Base-by-base conservation (phyloP, 2,888 invertebrate species). In the Falcaria lacertinaria region DNA sequence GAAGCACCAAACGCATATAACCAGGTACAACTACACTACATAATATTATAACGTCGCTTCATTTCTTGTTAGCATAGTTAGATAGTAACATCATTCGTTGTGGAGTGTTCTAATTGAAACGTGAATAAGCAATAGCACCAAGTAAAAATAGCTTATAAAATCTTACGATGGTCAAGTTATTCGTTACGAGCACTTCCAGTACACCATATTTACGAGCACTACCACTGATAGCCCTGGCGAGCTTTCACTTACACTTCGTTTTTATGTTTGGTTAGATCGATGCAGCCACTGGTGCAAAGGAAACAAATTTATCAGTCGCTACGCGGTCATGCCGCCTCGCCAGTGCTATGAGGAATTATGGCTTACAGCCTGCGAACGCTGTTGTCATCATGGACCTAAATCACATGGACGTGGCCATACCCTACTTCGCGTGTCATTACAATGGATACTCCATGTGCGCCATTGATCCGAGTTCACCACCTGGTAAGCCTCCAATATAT, bases 221-320 rank as follows among this genome's bases (percentile, higher is more conserved):
- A n/a, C n/a, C n/a, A n/a, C n/a, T n/a, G n/a, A n/a, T n/a, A n/a
- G n/a, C n/a, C n/a, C n/a, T n/a, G n/a, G n/a, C n/a, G n/a, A n/a
- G n/a, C n/a, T n/a, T n/a, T n/a, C n/a, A n/a, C 19, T 19, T 19
- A 19, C 5, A 19, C 19, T 19, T 19, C 28, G 8, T 28, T 28
- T 7, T 5, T 2, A 19, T 11, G 11, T 8, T 28, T 28, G 28
- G 7, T 5, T 43, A 74, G 76, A 73, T 77, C n/a, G 78, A 79
- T 42, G 64, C 50, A 8, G 57, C 55, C 2, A 75, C 66, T 2
- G 69, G 50, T 19, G 40, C 47, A 8, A 51, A 41, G 1, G 76
- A 76, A 45, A 71, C 70, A 0, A 69, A 74, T 42, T 41, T 50
- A 38, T 76, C 73, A 0, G 74, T 76, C 3, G 74, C 71, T 1